Conservation (phyloP, 2,888 invertebrate species). For the Drosophila sordidula region DNA sequence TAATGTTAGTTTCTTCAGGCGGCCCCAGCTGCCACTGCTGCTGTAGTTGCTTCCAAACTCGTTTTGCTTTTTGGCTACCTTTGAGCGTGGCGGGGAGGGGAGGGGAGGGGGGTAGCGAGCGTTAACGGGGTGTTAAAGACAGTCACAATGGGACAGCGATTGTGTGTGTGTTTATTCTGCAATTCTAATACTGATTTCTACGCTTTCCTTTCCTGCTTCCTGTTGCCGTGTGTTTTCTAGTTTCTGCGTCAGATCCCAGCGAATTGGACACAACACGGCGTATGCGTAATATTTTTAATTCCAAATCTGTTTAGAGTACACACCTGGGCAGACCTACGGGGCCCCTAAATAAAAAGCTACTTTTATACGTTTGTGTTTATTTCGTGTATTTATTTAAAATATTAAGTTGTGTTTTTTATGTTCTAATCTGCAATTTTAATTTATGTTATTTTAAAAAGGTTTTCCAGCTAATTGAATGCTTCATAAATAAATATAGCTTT, state of each 20-base stretch:
- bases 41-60: slow-evolving; percentile 48
- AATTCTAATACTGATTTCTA: slow-evolving; percentile 10
- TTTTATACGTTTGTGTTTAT: neutral
- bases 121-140: slow-evolving; percentile 25
- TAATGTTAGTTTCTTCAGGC: slow-evolving; percentile 36
- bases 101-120: slow-evolving; percentile 2
- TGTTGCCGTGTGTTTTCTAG: neutral
- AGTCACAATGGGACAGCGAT: slow-evolving; percentile 16
- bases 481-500: neutral
- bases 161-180: slow-evolving; percentile 20
- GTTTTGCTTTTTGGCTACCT: slow-evolving; percentile 47
- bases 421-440: too few species aligned
- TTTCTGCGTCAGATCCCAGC: neutral
- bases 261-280: slow-evolving; percentile 25
- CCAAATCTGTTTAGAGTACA: neutral
- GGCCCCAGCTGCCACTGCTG: slow-evolving; percentile 30
- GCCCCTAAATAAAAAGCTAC: too few species aligned
- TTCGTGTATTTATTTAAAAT: neutral
- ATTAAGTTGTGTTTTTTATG: too few species aligned
- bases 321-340: too few species aligned
- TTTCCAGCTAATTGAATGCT: neutral
- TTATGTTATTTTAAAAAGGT: too few species aligned
- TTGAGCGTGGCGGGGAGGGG: neutral
- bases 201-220: slow-evolving; percentile 6
- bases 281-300: slow-evolving; percentile 34